Evolutionary conservation across 2,113 vertebrate species (phyloP), one percentile per base, ranked within the genome.

Genomic region (Cynopterus brachyotis): DNA sequence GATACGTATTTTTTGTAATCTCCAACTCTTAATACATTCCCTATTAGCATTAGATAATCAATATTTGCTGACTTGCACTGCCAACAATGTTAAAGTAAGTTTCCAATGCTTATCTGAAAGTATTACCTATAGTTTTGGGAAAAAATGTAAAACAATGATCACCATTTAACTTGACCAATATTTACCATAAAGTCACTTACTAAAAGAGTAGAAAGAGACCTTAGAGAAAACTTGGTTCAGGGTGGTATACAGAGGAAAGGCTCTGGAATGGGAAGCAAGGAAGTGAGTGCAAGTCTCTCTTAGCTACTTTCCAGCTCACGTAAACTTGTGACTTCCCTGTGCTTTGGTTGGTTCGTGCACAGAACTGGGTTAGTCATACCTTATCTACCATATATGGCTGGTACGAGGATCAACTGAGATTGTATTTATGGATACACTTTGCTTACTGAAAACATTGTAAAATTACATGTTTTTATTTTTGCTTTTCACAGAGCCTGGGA

Each of bases 71-170:
- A 89, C 10, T 75, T 94, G 32, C 6, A 87, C 42, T 42, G 24
- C 22, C 28, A 32, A 37, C 32, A 12, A 91, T 78, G 3, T 72
- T 59, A 91, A 91, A 66, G 47, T 85, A 26, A 47, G 20, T 83
- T 96, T 94, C 76, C 28, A 57, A 64, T 32, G 59, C 22, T 92
- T 69, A 69, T 42, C 81, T 91, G 16, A 83, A 94, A 60, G 30
- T 42, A 85, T 57, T 82, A 82, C 13, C 70, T 11, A 66, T 13
- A 59, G 28, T 9, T 66, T 67, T 86, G n/a, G 26, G 82, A 70
- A 0, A 90, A 62, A 22, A 76, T 19, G 69, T 67, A 59, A 89
- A 53, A 67, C n/a, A 79, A 35, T 59, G 16, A 45, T 50, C 22
- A 78, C 50, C 35, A 57, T 75, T 90, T 93, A 60, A 73, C 32